These are phyloP conservation scores for Collichthys lucidus DNA, from an alignment of 2,113 vertebrate species.

Conservation along the genomic window DNA sequence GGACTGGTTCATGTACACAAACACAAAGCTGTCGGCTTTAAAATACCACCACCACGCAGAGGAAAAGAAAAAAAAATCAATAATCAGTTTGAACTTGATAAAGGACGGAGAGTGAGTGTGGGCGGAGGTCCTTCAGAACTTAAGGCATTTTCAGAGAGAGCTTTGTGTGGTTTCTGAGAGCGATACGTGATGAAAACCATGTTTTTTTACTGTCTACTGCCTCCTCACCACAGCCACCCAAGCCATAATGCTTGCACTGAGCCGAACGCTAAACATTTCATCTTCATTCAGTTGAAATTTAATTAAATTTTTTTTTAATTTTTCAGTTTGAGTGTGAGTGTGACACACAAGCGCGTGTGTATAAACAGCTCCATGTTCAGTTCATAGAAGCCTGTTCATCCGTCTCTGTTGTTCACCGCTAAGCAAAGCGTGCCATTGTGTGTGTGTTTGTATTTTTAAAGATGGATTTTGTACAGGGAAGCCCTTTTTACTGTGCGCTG, in stretches of 20 bases:
- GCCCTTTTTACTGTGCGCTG: slow-evolving; percentile 71
- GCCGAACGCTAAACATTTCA: slow-evolving; percentile 55
- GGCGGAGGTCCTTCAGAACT: slow-evolving; percentile 33
- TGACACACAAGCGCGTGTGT: slow-evolving; percentile 46
- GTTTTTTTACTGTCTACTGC: slow-evolving; percentile 66
- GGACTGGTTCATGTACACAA: slow-evolving; percentile 48
- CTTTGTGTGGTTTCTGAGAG: slow-evolving; percentile 34
- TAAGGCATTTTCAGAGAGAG: slow-evolving; percentile 47
- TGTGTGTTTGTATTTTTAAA: slow-evolving; percentile 77
- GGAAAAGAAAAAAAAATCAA: slow-evolving; percentile 34
- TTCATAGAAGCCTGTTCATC: slow-evolving; percentile 40
- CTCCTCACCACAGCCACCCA: slow-evolving; percentile 48
- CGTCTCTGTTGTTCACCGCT: slow-evolving; percentile 54
- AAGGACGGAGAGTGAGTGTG: slow-evolving; percentile 20
- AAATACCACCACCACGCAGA: slow-evolving; percentile 45
- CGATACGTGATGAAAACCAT: slow-evolving; percentile 37
- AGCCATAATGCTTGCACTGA: slow-evolving; percentile 72
- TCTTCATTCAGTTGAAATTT: slow-evolving; percentile 34
- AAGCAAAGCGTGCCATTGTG: slow-evolving; percentile 67
- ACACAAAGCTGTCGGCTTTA: slow-evolving; percentile 58
- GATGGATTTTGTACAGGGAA: slow-evolving; percentile 82
- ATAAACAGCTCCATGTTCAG: slow-evolving; percentile 31
- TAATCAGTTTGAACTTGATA: slow-evolving; percentile 53
- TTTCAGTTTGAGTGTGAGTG: slow-evolving; percentile 35
- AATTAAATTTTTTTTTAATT: slow-evolving; percentile 48